Percentiles rank a stretch among this genome's conserved stretches.
Conservation (phyloP, 2,888 invertebrate genomes). For the Cremastinae sp. region DNA sequence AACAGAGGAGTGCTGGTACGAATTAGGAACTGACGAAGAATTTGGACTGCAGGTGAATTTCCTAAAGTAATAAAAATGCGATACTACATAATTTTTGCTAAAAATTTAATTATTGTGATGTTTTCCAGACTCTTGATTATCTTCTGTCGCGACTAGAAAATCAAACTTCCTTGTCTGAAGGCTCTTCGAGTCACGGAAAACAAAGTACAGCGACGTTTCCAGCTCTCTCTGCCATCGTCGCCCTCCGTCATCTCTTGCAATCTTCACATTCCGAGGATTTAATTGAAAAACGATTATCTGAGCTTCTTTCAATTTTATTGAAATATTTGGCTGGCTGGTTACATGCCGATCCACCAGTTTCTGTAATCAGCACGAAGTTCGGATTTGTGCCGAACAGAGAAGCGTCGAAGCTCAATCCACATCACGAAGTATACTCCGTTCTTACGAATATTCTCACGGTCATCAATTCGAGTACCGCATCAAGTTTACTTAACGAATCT, state of each 20-base stretch:
- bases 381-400: constrained; percentile 76
- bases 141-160: constrained; percentile 70
- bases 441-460: constrained; percentile 69
- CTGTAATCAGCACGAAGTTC: constrained; percentile 71
- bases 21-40: constrained; percentile 70
- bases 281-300: constrained; percentile 67
- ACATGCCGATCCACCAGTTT: constrained; percentile 73
- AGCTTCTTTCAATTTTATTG: constrained; percentile 68
- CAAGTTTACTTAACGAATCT: constrained; percentile 68
- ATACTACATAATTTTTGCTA: background rate
- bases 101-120: background rate
- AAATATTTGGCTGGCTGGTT: constrained; percentile 75
- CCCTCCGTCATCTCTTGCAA: constrained; percentile 72
- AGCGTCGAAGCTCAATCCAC: constrained; percentile 72
- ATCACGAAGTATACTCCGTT: constrained; percentile 72
- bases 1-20: constrained; percentile 74
- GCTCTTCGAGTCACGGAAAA: constrained; percentile 58
- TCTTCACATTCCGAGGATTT: constrained; percentile 68
- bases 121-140: constrained; percentile 68
- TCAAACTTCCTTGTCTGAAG: constrained; percentile 68
- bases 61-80: background rate
- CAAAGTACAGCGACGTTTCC: constrained; percentile 69
- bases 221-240: constrained; percentile 70
- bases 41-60: constrained; percentile 68
- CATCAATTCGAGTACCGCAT: constrained; percentile 66